Evolutionary conservation across 1,140 invertebrate genomes (phyloP).

Genomic region (Drosophila lini): DNA sequence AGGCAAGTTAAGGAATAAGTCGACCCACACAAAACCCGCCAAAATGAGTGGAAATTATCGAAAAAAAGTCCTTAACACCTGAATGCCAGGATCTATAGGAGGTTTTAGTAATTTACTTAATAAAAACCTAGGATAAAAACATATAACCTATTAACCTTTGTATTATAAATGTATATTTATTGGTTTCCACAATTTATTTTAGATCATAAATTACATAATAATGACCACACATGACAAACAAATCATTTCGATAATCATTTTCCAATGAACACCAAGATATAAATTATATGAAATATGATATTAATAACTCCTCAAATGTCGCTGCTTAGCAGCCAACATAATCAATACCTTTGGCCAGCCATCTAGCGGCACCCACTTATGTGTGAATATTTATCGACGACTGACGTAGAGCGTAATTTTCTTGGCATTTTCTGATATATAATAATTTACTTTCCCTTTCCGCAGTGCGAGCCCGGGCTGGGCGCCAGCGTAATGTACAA

Average conservation of each 20-base stretch:
- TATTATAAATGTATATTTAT: background rate
- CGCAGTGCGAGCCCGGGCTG: constrained; percentile 98
- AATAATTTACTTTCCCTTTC: constrained; percentile 48
- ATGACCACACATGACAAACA: background rate
- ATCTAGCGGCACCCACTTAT: constrained; percentile 18
- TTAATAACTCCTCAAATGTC: constrained; percentile 24
- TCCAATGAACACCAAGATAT: constrained; percentile 21
- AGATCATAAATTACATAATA: no score
- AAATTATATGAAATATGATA: constrained; percentile 22
- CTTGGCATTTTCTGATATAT: constrained; percentile 24
- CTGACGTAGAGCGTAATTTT: constrained; percentile 20
- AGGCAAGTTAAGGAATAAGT: background rate
- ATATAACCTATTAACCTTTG: no score
- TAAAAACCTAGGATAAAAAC: no score
- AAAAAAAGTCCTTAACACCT: background rate
- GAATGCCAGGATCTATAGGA: background rate
- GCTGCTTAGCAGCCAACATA: constrained; percentile 14
- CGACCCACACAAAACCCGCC: background rate
- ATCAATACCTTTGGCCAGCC: constrained; percentile 25
- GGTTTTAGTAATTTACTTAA: background rate
- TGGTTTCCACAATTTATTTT: background rate
- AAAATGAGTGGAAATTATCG: background rate
- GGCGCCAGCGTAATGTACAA: constrained; percentile 99
- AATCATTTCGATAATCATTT: constrained; percentile 28
- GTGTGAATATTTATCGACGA: constrained; percentile 22